Evolutionary conservation across 2,113 vertebrate genomes (phyloP).

Genomic region (Anoplopoma fimbria): DNA sequence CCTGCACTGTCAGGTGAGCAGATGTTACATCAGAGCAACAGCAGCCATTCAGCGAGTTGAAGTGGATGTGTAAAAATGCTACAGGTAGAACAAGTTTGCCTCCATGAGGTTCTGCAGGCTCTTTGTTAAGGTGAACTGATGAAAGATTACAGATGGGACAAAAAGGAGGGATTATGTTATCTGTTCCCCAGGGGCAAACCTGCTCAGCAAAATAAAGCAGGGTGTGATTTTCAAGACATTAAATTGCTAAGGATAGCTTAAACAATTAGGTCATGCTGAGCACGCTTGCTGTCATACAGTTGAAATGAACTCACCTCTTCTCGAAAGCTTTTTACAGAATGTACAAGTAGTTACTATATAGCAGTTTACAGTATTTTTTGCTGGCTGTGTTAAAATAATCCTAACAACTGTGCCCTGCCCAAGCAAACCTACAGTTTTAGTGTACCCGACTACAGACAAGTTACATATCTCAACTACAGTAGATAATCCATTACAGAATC

Average conservation of each 20-base stretch:
- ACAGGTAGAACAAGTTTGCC: conserved; percentile 50
- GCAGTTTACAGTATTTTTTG: conserved; percentile 18
- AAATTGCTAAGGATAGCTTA: not conserved
- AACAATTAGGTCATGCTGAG: not conserved
- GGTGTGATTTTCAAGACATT: not conserved
- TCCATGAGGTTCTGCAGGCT: not conserved
- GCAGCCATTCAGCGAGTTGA: conserved; percentile 11
- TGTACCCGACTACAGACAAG: conserved; percentile 26
- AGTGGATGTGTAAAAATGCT: conserved; percentile 37
- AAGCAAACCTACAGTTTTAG: conserved; percentile 17
- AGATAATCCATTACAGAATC: conserved; percentile 9
- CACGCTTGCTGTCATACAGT: not conserved
- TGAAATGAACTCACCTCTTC: conserved; percentile 8
- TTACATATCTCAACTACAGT: not conserved
- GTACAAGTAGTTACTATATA: conserved; percentile 14
- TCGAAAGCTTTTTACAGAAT: not conserved
- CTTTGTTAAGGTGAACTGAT: not conserved
- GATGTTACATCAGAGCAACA: conserved; percentile 41
- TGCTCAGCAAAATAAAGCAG: not conserved
- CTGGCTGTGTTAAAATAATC: not conserved
- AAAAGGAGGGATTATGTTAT: not conserved
- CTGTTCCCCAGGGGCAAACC: not conserved
- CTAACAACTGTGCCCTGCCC: not conserved
- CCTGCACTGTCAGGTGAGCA: conserved; percentile 40
- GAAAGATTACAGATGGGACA: not conserved